Base-by-base conservation (phyloP, 2,113 vertebrate genomes). In the Donacobius atricapilla region DNA sequence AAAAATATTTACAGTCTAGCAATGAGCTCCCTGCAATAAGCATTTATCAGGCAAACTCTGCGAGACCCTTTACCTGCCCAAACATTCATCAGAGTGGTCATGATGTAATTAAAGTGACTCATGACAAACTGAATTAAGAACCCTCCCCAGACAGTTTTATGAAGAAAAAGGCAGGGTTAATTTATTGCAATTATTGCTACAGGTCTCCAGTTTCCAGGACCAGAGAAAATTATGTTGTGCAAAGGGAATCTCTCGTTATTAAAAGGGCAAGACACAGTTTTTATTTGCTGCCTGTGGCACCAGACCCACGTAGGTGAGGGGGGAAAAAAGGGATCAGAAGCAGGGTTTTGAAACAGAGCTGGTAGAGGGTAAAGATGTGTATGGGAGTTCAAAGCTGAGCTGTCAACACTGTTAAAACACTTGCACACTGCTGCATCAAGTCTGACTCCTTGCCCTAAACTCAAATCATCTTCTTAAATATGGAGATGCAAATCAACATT, bases 21-120 rank as follows among this genome's bases (percentile, higher is more conserved):
- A 94, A 75, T 22, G 81, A 94, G 94, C 71, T 66, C 78, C 73
- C 40, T 61, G 76, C 90, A 96, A 87, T 89, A 82, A 83, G 68
- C 91, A 85, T 92, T 94, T 92, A 95, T 97, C 91, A 94, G 70
- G 70, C 84, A 91, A 96, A 92, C 87, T 95, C 93, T 51, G 37
- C 0, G 0, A 96, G 94, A 96, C 94, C 97, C 87, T 96, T 77
- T 96, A 94, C 90, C 94, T 93, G 93, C 86, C 86, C 92, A 75
- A 87, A 44, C 95, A 97, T 95, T 93, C 64, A 92, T 97, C 94
- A 92, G 86, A 0, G 2, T 39, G 63, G 80, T 45, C 90, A 87
- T 95, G 92, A 93, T 94, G 87, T 79, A 94, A 97, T 96, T 95
- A 95, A 96, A 96, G 94, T 93, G 96, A 87, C 96, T 95, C 91